Base-by-base conservation (phyloP, 2,797 vertebrate species). In the Rhinatrema bivittatum region DNA sequence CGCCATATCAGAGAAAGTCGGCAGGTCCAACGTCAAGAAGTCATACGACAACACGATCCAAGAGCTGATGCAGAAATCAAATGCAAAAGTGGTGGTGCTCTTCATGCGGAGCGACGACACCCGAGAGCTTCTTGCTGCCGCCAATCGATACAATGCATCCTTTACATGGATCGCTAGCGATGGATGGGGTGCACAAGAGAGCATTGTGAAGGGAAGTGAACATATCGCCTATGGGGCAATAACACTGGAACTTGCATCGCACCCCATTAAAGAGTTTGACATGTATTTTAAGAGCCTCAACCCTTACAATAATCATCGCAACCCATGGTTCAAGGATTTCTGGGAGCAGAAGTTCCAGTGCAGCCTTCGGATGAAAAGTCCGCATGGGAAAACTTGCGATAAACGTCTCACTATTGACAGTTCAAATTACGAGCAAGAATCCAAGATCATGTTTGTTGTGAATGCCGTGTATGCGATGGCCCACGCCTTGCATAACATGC, bases 331-430 rank as follows among this genome's bases (percentile, higher is more conserved):
- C 78, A 89, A 78, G 68, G 96, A 98, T 55, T 98, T 97, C 70
- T 99, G 96, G 96, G 93, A 99, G 58, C 96, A 99, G 70, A 92
- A 92, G 32, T 98, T 96, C 61, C 93, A 98, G 60, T 98, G 95
- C 43, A 87, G 82, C 21, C 78, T 98, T 12, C 80, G 82, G 42
- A 80, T 78, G 28, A 66, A 76, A 54, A 76, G 68, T 32, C 62
- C 65, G 1, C 76, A 72, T 9, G 61, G 53, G 70, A 87, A 79
- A 2, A 25, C 56, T 1, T 99, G 96, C 35, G 89, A 91, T 29
- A 85, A 81, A 46, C 84, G 86, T 50, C 63, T 96, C 60, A 76
- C 74, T 14, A 84, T 97, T 39, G 87, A 94, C 70, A 85, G 84
- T 37, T 87, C 71, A 25, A 91, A 87, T 63, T 98, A 98, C 0